Conservation (phyloP, 2,113 vertebrate genomes). For the Alouatta palliata region DNA sequence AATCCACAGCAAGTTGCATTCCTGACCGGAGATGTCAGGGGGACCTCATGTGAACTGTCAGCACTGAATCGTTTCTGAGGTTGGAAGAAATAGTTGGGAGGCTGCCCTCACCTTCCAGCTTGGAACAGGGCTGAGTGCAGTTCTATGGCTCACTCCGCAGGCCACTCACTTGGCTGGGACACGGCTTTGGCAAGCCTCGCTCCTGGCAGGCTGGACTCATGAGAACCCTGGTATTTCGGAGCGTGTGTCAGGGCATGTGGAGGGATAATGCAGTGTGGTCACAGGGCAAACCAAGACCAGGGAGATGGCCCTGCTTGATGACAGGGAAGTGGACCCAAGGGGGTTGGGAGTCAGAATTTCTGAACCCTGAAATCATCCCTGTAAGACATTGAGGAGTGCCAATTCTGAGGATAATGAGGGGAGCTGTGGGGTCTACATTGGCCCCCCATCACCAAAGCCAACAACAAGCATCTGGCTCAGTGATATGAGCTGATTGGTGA, state of each 20-base stretch:
- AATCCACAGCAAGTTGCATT: background rate
- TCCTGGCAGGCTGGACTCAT: background rate
- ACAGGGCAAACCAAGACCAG: background rate
- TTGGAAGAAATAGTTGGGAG: background rate
- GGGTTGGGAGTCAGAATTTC: background rate
- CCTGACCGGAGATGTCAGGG: background rate
- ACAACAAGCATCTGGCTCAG: background rate
- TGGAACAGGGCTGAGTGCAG: background rate
- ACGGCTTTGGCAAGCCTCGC: background rate
- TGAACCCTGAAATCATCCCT: background rate
- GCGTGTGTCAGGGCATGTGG: background rate
- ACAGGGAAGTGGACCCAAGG: background rate
- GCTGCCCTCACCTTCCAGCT: background rate
- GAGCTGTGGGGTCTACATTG: background rate
- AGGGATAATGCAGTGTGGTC: background rate
- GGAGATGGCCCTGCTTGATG: background rate
- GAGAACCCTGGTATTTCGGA: background rate
- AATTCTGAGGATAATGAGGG: background rate
- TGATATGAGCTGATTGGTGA: background rate
- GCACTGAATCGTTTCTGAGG: background rate
- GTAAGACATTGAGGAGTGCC: background rate
- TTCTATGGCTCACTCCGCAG: background rate
- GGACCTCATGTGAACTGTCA: conserved; percentile 12
- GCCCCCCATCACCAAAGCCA: background rate
- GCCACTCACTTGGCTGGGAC: background rate